Conservation (phyloP, 2,113 vertebrate species). For the Cygnus buccinator region DNA sequence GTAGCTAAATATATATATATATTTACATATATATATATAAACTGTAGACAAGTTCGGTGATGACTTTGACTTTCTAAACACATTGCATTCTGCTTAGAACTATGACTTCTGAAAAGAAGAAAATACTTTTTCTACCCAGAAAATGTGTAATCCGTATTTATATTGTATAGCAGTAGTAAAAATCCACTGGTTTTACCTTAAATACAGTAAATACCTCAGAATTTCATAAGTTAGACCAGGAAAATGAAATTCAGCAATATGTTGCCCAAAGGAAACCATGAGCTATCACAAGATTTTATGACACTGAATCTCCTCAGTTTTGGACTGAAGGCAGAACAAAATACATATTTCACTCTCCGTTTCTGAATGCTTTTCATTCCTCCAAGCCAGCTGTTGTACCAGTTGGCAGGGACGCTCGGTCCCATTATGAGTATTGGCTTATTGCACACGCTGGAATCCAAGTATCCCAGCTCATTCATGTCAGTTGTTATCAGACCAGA, state of each 20-base stretch:
- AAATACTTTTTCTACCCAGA: background rate
- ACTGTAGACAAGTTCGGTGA: background rate
- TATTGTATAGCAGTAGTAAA: background rate
- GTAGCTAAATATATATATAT: background rate
- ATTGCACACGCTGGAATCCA: background rate
- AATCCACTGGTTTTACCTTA: background rate
- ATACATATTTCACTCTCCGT: background rate
- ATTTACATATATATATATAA: background rate
- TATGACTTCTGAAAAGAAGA: background rate
- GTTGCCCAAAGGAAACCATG: background rate
- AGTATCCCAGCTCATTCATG: background rate
- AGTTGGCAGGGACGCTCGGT: background rate
- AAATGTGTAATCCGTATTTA: background rate
- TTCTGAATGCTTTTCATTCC: background rate
- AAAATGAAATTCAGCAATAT: background rate
- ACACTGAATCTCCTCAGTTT: background rate
- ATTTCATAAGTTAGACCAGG: background rate
- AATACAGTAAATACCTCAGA: background rate
- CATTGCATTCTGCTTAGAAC: background rate
- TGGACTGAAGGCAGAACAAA: background rate
- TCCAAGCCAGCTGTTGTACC: background rate
- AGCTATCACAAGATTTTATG: background rate
- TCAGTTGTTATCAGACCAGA: rapidly evolving
- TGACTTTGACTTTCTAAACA: background rate
- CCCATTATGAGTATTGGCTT: background rate